These are phyloP conservation scores for Malurus alboscapulatus DNA, from an alignment of 2,113 vertebrate species.

Conservation along the genomic window DNA sequence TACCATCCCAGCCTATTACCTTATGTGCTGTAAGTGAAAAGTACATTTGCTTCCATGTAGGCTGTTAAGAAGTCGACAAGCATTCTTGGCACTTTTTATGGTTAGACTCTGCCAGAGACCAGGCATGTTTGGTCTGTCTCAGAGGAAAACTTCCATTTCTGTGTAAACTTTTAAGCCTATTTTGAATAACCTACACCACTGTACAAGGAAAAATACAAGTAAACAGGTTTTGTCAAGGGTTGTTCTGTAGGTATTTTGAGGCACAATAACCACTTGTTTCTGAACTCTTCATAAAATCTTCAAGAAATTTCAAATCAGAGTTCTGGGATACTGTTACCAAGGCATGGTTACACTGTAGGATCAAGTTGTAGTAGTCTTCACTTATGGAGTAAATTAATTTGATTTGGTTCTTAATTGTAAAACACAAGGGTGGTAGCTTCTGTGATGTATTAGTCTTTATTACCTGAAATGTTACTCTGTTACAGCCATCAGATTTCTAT, in stretches of 20 bases:
- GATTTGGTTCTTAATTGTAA: neutral
- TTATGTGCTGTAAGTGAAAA: constrained; percentile 90
- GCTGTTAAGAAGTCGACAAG: neutral
- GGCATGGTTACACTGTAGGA: neutral
- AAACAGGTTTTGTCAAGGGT: neutral
- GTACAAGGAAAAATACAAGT: neutral
- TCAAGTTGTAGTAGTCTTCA: neutral
- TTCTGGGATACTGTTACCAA: neutral
- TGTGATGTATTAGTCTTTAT: neutral
- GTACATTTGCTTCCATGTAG: constrained; percentile 15
- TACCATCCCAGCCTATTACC: constrained; percentile 96
- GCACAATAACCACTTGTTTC: neutral
- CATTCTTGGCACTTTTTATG: neutral
- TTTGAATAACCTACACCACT: neutral
- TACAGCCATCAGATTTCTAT: neutral
- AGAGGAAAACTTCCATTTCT: neutral
- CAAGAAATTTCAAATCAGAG: neutral
- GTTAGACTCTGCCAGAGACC: neutral
- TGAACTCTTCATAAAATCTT: neutral
- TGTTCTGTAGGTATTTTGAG: neutral
- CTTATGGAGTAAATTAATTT: neutral
- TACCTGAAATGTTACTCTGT: neutral
- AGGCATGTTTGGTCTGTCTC: neutral
- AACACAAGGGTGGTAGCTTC: neutral
- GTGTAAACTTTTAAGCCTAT: neutral